A percentile compares a stretch with the other conserved stretches of the same genome.
These are phyloP conservation scores for Lycaon pictus DNA, from an alignment of 2,113 vertebrate genomes.

Conservation along the genomic window DNA sequence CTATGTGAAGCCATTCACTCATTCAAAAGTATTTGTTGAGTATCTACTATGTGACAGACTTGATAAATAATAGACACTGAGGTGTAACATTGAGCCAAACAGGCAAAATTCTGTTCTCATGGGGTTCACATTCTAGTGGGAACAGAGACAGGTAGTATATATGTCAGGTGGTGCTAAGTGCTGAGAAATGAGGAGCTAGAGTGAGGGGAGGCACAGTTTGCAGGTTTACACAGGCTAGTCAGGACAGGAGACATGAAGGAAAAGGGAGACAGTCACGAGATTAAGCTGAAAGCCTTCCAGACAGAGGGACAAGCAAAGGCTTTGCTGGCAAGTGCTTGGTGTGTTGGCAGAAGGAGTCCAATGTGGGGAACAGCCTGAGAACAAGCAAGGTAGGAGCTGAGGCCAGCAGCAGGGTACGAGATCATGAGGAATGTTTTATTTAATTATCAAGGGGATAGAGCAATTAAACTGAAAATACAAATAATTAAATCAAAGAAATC, in stretches of 20 bases:
- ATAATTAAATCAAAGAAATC: slow-evolving; percentile 47
- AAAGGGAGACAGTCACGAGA: neutral
- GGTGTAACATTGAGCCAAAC: neutral
- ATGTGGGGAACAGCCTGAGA: neutral
- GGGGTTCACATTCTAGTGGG: neutral
- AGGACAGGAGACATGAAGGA: slow-evolving; percentile 16
- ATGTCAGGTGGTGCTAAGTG: neutral
- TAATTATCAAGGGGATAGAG: neutral
- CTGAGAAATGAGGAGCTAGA: neutral
- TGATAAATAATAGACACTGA: neutral
- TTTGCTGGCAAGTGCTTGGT: neutral
- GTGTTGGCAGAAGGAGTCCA: neutral
- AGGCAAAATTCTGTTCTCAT: neutral
- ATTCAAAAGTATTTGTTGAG: slow-evolving; percentile 29
- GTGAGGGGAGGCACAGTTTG: no score
- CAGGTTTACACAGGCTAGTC: neutral
- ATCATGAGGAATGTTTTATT: neutral
- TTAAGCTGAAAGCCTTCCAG: neutral
- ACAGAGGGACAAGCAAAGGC: neutral
- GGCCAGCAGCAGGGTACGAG: neutral
- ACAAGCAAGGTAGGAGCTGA: neutral
- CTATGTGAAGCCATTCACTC: neutral
- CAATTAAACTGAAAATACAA: slow-evolving; percentile 34
- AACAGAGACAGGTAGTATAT: neutral
- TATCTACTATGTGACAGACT: neutral